These are phyloP conservation scores for Manis crassicaudata DNA, from an alignment of 2,797 vertebrate species.

Conservation along the genomic window DNA sequence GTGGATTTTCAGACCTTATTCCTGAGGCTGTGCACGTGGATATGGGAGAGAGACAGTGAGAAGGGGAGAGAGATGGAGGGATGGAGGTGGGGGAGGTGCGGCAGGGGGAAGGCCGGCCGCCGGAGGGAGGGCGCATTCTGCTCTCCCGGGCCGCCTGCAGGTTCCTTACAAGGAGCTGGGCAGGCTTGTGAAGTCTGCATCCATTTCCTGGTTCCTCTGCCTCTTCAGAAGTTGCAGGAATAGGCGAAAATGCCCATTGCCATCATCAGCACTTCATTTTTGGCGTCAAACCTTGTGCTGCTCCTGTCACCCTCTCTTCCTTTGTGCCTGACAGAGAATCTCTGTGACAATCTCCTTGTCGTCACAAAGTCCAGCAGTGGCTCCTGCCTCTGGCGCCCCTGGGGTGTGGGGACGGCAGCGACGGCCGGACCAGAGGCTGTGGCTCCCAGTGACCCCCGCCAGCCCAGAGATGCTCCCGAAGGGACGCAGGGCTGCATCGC, in stretches of 20 bases:
- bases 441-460: background rate
- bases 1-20: background rate
- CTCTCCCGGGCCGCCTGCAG: background rate
- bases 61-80: no score
- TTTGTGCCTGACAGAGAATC: background rate
- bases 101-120: background rate
- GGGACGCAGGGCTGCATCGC: fast-evolving
- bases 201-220: background rate
- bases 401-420: background rate
- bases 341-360: background rate
- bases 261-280: fast-evolving
- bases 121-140: background rate
- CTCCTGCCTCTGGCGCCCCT: fast-evolving
- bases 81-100: background rate
- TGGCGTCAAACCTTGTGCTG: background rate
- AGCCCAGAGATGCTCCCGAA: background rate
- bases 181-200: background rate
- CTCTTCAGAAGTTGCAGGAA: background rate
- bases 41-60: background rate
- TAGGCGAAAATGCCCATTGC: fast-evolving
- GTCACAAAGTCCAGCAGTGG: background rate
- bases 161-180: no score
- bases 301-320: background rate
- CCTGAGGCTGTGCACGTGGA: background rate
- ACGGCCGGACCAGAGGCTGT: no score